Evolutionary conservation across 1,140 invertebrate species (phyloP).

Genomic region (Drosophila yakuba): DNA sequence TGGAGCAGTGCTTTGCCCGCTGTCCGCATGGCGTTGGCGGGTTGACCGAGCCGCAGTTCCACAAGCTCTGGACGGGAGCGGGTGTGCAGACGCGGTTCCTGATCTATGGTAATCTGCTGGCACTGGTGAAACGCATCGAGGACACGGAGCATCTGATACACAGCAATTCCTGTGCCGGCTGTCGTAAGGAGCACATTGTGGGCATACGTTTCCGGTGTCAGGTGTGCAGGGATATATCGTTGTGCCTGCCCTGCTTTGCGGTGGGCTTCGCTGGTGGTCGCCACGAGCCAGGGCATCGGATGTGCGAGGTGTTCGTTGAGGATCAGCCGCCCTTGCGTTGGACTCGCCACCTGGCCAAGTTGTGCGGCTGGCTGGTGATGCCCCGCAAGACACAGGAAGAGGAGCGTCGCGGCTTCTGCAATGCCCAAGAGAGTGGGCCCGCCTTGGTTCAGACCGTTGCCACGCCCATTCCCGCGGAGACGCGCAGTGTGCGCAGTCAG

Average conservation of each 20-base stretch:
- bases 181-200: constrained; percentile 66
- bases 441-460: constrained; percentile 12
- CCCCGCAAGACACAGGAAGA: constrained; percentile 62
- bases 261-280: constrained; percentile 55
- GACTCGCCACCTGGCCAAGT: constrained; percentile 61
- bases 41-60: constrained; percentile 69
- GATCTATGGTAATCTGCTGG: constrained; percentile 77
- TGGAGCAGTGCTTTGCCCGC: constrained; percentile 74
- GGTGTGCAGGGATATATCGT: constrained; percentile 71
- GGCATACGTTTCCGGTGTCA: constrained; percentile 82
- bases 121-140: constrained; percentile 77
- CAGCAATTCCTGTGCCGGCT: constrained; percentile 69
- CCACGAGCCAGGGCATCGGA: constrained; percentile 69
- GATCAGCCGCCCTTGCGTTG: constrained; percentile 65
- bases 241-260: constrained; percentile 79
- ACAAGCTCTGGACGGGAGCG: constrained; percentile 67
- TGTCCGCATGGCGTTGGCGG: constrained; percentile 68
- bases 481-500: constrained; percentile 46
- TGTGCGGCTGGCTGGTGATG: constrained; percentile 56
- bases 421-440: constrained; percentile 55
- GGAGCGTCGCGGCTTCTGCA: constrained; percentile 72
- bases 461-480: constrained; percentile 61
- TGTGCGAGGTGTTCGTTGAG: constrained; percentile 80
- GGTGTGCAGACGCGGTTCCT: constrained; percentile 72
- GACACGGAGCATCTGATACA: constrained; percentile 79